These are phyloP conservation scores for Tiaroga cobitis DNA, from an alignment of 2,797 vertebrate genomes.

Conservation along the genomic window DNA sequence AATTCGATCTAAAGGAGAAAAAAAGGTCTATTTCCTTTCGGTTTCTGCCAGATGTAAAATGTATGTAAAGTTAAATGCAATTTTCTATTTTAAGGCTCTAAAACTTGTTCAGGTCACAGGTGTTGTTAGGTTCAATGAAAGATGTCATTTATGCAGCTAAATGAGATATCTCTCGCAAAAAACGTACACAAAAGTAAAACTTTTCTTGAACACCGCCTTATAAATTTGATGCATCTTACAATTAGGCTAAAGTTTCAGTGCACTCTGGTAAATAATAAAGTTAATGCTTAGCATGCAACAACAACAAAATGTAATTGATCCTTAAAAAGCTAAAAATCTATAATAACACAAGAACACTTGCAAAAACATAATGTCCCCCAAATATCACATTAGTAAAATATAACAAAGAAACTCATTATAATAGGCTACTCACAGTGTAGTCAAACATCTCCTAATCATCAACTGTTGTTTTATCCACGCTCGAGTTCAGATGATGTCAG, in stretches of 20 bases:
- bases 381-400: not conserved
- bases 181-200: not conserved
- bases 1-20: not conserved
- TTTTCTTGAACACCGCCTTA: not conserved
- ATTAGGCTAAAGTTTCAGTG: not conserved
- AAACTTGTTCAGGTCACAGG: not conserved
- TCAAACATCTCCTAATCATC: conserved; percentile 7
- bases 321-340: not conserved
- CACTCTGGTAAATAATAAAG: not conserved
- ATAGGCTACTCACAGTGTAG: conserved; percentile 40
- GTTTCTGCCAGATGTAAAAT: not conserved
- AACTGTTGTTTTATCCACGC: conserved; percentile 29
- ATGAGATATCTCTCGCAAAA: not conserved
- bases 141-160: not conserved
- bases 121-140: not conserved
- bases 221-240: not conserved
- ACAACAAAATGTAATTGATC: not conserved
- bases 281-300: not conserved
- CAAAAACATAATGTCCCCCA: not conserved
- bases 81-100: not conserved
- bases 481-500: conserved; percentile 2
- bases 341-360: not conserved
- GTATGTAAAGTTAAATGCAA: not conserved
- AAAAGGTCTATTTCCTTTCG: not conserved
- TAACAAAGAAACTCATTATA: not conserved